Evolutionary conservation across 1,140 invertebrate species (phyloP), one percentile per base, ranked within the genome.

Genomic region (Glomeris maerens): DNA sequence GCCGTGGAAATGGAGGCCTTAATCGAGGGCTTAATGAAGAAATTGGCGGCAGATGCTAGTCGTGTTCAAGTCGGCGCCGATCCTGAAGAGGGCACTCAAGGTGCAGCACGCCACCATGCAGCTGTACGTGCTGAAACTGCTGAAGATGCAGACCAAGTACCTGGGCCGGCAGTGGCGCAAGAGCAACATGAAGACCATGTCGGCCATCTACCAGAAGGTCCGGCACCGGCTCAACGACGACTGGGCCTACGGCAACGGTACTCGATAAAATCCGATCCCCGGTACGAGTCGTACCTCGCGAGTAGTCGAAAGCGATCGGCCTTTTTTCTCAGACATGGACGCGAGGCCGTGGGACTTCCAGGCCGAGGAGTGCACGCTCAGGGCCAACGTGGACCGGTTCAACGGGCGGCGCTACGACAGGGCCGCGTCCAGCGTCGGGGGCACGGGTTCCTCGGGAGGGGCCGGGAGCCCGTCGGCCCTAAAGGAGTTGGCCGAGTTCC

Each of bases 61-160:
- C 41, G 92, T 98, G 1, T 99, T 98, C 66, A 99, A 99, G 72
- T 98, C 94, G 44, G 93, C 95, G 4, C 94, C 95, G 0, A 98
- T 98, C 57, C 71, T 99, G 31, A 98, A 98, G 70, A 76, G 93
- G 55, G 92, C 92, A 4, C 72, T 99, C 7, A 95, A 95, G 76
- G 84, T 93, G 0, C 77, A 87, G 47, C 90, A 98, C 70, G 88
- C 92, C 1, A 86, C 98, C 79, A 90, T 98, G 78, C 96, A 99
- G 69, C 72, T 98, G 47, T 99, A 99, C 67, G 89, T 96, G 3
- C 73, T 99, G 38, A 99, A 99, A 68, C 70, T 98, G 27, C 68
- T 99, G 0, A 99, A 99, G 74, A 97, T 99, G 91, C 96, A 99
- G 74, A 97, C 93, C 0, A 97, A 96, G 66, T 99, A 98, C 72